A percentile compares a stretch with the other conserved stretches of the same genome.
Conservation (phyloP, 2,113 vertebrate genomes). For the Oreochromis niloticus region DNA sequence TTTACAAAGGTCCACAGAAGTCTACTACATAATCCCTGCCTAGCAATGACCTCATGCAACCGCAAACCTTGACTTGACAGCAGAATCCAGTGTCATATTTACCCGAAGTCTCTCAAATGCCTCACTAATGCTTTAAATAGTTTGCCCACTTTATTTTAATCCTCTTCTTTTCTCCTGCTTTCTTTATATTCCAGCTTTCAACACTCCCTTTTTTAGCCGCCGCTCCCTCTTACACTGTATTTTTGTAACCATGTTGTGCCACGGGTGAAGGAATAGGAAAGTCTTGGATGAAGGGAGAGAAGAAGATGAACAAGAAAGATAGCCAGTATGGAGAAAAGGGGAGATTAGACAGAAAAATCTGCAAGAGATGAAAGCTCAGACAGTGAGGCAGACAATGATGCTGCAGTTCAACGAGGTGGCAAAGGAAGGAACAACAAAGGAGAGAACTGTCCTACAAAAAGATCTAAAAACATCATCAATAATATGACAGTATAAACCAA, state of each 20-base stretch:
- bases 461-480: background rate
- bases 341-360: background rate
- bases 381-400: background rate
- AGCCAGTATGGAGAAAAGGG: background rate
- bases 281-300: background rate
- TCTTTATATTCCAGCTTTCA: conserved; percentile 26
- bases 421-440: background rate
- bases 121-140: conserved; percentile 38
- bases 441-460: background rate
- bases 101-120: conserved; percentile 17
- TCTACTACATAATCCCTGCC: conserved; percentile 14
- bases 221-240: background rate
- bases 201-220: background rate
- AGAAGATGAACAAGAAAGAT: background rate
- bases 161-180: conserved; percentile 1
- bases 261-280: background rate
- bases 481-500: background rate
- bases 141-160: conserved; percentile 36
- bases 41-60: background rate
- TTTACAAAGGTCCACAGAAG: background rate
- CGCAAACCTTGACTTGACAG: conserved; percentile 33
- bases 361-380: background rate
- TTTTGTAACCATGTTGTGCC: background rate
- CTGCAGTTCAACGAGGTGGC: background rate
- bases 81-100: conserved; percentile 41